phyloP scores from a whole-genome alignment of 2,113 vertebrate species.

The Dendrocopos noguchii region DNA sequence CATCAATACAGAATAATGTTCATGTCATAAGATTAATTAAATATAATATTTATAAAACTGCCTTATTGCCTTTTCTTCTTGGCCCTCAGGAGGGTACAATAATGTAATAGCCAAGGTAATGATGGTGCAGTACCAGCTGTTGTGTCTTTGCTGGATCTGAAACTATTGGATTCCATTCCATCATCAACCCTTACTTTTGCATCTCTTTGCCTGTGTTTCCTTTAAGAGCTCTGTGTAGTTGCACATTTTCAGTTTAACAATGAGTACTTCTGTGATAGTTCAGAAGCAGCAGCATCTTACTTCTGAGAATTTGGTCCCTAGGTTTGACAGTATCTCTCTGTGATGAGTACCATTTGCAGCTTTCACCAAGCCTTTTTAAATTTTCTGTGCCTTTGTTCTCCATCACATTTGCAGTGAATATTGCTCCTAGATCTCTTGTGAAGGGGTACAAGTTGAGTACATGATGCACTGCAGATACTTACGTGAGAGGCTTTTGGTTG shows the following conservation, averaged over 20 bases:
- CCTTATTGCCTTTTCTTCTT: not conserved
- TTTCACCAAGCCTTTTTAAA: not conserved
- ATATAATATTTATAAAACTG: not conserved
- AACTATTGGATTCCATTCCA: not conserved
- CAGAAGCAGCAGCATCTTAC: not conserved
- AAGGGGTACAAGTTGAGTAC: not conserved
- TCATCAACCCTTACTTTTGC: not conserved
- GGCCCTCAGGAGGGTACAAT: not conserved
- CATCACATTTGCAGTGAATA: fast-evolving
- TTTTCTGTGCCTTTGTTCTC: not conserved
- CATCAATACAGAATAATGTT: not conserved
- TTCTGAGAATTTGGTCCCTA: not conserved
- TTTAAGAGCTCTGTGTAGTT: not conserved
- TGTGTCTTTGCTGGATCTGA: not conserved
- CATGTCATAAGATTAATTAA: not conserved
- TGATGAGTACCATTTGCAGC: not conserved
- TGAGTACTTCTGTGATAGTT: not conserved
- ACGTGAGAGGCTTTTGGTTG: not conserved
- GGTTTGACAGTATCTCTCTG: not conserved
- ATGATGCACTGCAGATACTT: not conserved
- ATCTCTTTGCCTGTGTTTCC: not conserved
- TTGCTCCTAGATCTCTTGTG: not conserved
- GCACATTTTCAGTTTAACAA: not conserved
- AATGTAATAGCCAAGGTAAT: not conserved
- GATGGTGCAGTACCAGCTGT: not conserved